phyloP scores from a whole-genome alignment of 1,140 invertebrate species.

The Dendroctonus ponderosae region DNA sequence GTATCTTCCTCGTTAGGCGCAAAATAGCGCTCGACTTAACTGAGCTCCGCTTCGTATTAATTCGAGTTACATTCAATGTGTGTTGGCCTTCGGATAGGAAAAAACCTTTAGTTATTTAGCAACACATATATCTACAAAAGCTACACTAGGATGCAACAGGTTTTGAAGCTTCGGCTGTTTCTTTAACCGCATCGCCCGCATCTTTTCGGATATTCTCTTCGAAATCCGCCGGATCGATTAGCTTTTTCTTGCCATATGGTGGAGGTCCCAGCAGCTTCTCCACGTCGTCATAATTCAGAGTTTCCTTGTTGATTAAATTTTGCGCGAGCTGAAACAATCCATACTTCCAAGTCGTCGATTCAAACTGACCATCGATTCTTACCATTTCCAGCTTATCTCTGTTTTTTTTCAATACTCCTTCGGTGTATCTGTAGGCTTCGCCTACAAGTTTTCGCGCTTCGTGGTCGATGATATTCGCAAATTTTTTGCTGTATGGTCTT shows the following conservation, averaged over 20 bases:
- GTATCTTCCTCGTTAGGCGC: no score
- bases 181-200: constrained; percentile 29
- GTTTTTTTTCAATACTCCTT: constrained; percentile 76
- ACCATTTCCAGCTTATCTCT: constrained; percentile 82
- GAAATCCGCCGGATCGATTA: constrained; percentile 76
- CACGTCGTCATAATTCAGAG: constrained; percentile 88
- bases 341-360: background rate
- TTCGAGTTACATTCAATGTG: no score
- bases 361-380: constrained; percentile 38
- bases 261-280: constrained; percentile 87
- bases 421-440: constrained; percentile 79
- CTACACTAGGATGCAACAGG: constrained; percentile 4
- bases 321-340: constrained; percentile 72
- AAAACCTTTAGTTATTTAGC: no score
- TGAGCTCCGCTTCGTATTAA: no score
- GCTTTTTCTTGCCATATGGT: constrained; percentile 73
- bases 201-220: constrained; percentile 61
- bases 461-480: constrained; percentile 82
- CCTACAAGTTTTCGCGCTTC: constrained; percentile 78
- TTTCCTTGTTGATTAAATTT: constrained; percentile 83
- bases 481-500: constrained; percentile 84
- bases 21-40: no score
- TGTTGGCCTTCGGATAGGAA: no score
- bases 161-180: constrained; percentile 2
- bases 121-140: background rate